These are phyloP conservation scores for Toxotes chatareus DNA, from an alignment of 2,113 vertebrate genomes.

Conservation along the genomic window DNA sequence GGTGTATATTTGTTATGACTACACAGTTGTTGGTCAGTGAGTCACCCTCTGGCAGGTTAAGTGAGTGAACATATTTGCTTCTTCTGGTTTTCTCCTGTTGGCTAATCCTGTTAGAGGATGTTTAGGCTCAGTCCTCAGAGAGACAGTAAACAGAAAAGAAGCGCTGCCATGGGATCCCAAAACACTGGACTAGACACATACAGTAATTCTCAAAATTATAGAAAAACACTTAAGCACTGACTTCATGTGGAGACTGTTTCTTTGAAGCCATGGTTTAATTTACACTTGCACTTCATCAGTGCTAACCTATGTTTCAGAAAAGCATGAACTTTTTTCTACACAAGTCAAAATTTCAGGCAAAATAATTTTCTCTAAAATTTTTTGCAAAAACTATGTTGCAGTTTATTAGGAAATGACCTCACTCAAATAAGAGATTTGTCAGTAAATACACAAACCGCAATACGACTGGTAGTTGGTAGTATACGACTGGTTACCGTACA, in stretches of 20 bases:
- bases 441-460: neutral
- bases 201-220: neutral
- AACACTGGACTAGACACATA: constrained; percentile 30
- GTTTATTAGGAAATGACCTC: neutral
- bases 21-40: constrained; percentile 30
- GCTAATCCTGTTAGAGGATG: constrained; percentile 70
- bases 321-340: neutral
- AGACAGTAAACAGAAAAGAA: constrained; percentile 62
- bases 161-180: constrained; percentile 48
- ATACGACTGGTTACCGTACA: neutral
- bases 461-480: neutral
- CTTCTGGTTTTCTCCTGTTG: constrained; percentile 37
- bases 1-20: neutral
- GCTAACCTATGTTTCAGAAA: neutral
- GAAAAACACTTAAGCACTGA: neutral
- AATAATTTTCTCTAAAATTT: neutral
- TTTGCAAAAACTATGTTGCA: neutral
- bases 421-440: neutral
- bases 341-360: neutral
- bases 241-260: neutral
- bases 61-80: constrained; percentile 42
- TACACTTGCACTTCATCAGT: neutral
- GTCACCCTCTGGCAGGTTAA: constrained; percentile 26
- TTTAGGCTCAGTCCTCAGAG: constrained; percentile 62
- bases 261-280: neutral